Base-by-base conservation (phyloP, 2,888 invertebrate genomes). In the Argyra leucocephala region DNA sequence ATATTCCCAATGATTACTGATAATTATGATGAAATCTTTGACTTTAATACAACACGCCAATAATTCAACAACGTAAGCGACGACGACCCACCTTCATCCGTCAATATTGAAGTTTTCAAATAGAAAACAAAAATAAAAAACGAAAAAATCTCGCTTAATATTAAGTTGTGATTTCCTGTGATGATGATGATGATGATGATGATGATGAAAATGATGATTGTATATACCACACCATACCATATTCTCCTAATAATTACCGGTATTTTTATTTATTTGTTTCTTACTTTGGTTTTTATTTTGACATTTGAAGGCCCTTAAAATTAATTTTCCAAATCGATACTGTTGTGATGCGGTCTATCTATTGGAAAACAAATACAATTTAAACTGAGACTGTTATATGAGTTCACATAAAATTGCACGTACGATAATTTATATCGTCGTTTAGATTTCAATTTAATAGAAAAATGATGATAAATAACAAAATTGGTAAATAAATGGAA, bases 271-370 rank as follows among this genome's bases (percentile, higher is more conserved):
- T 48, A 10, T 31, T 31, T 31, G 31, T 31, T 12, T 31, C 31
- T 31, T 31, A 10, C 7, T 31, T 31, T 31, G 7, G 31, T 31
- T 31, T n/a, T 48, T 48, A 18, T 48, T 48, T 48, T 48, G 48
- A n/a, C 48, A 18, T 48, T 48, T 48, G 48, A 48, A 48, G 48
- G 48, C 48, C 48, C 48, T 48, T 48, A 48, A 48, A 48, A 48
- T 15, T 48, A 18, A 7, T 4, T 10, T 31, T 31, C 12, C 31
- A 3, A 31, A 31, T 31, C 7, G 26, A 26, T 26, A 9, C n/a
- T n/a, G n/a, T n/a, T n/a, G n/a, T n/a, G n/a, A n/a, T n/a, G n/a
- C n/a, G n/a, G n/a, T n/a, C n/a, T n/a, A n/a, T n/a, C n/a, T n/a
- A n/a, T n/a, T n/a, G n/a, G n/a, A n/a, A n/a, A n/a, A n/a, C n/a